Conservation (phyloP, 1,140 invertebrate genomes). For the Sarcophaga bullata region DNA sequence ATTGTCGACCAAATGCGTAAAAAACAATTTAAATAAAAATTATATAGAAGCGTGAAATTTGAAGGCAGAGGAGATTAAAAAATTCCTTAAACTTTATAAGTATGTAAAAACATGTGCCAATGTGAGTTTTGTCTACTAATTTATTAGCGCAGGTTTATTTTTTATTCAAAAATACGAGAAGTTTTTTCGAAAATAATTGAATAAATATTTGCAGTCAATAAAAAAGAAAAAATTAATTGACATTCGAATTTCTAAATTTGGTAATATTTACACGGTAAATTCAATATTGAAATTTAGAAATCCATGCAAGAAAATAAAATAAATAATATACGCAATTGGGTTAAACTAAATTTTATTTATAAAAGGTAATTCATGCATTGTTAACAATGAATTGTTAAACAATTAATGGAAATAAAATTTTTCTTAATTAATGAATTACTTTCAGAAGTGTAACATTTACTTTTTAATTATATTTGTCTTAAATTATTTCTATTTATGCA, state of each 20-base stretch:
- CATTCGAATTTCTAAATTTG: background rate
- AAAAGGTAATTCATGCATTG: too few relatives aligned
- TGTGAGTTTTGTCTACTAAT: background rate
- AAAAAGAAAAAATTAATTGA: background rate
- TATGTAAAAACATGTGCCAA: background rate
- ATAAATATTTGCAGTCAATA: background rate
- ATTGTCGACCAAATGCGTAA: background rate
- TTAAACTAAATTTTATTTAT: too few relatives aligned
- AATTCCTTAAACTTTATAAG: constrained; percentile 5
- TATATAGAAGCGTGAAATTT: background rate
- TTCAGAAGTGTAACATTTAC: too few relatives aligned
- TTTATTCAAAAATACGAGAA: background rate
- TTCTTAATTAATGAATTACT: too few relatives aligned
- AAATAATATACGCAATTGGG: too few relatives aligned
- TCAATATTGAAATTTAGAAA: background rate
- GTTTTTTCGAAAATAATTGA: background rate
- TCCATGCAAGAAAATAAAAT: too few relatives aligned
- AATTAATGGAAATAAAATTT: too few relatives aligned
- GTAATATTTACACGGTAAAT: background rate
- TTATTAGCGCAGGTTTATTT: background rate
- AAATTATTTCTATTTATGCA: too few relatives aligned
- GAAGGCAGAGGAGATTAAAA: background rate
- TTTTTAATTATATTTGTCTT: too few relatives aligned
- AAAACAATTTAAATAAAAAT: background rate
- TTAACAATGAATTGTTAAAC: too few relatives aligned